Base-by-base conservation (phyloP, 2,797 vertebrate species). In the Muraenolepis orangiensis region DNA sequence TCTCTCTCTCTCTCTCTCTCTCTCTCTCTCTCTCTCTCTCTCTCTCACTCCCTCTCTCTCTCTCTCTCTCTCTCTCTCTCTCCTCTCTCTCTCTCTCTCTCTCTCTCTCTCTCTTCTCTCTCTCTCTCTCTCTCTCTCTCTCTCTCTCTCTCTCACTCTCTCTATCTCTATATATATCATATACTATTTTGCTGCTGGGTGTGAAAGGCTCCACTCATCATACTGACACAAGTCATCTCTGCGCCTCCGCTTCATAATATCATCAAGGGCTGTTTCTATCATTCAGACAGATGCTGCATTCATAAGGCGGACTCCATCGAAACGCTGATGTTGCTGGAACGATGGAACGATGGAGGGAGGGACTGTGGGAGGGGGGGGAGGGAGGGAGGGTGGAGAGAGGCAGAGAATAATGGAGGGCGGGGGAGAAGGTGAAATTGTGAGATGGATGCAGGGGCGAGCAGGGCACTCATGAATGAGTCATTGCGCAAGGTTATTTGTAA, bases 401-500 rank as follows among this genome's bases (percentile, higher is more conserved):
- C 1, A 8, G 20, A 23, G 20, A 8, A 57, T 57, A 57, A 57
- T 57, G 20, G 51, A 57, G 51, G 51, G 68, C 5, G 67, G 14
- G 68, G 18, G 34, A 16, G 64, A 12, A 66, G 64, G 64, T 29
- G n/a, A n/a, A 82, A 76, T 66, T 73, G 69, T 73, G 72, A 73
- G 76, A 70, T 36, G 72, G 67, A 73, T 79, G 73, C 42, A 72
- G 64, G 66, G 42, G 23, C 40, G 66, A 26, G n/a, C 23, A 13
- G 66, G 29, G n/a, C 23, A 13, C 30, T 26, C 70, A 23, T 30
- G 10, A 73, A 68, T 82, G 76, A 83, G 74, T 78, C 75, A 77
- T 46, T 7, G 28, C 74, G 79, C 69, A 82, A 80, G 75, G 78
- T 82, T 86, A 69, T 76, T 73, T 69, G 73, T 66, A 74, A 73